These are phyloP conservation scores for Macrosiphum euphorbiae DNA, from an alignment of 2,888 invertebrate genomes.

Conservation along the genomic window DNA sequence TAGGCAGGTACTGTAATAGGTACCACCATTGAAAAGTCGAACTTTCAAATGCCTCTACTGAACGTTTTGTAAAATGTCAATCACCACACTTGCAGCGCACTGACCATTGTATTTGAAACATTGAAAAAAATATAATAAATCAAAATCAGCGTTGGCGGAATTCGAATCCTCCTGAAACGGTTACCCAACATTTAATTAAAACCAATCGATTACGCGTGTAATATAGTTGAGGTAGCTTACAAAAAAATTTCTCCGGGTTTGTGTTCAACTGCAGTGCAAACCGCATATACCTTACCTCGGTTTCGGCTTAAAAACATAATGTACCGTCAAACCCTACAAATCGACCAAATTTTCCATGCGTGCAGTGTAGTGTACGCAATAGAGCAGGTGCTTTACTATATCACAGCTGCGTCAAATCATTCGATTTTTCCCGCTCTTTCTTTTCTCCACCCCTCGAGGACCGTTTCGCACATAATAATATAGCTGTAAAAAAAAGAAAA, in stretches of 20 bases:
- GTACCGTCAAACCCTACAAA: background rate
- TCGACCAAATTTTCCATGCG: background rate
- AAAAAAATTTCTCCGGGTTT: background rate
- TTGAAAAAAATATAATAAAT: background rate
- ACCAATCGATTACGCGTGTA: background rate
- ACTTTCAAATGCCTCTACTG: background rate
- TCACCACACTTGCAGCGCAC: background rate
- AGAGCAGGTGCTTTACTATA: no score
- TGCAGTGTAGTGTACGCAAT: background rate
- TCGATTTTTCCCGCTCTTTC: background rate
- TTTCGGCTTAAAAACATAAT: background rate
- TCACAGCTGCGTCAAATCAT: background rate
- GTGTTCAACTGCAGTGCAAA: background rate
- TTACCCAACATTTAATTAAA: background rate
- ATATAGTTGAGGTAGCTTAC: background rate
- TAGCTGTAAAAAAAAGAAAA: no score
- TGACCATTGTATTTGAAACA: background rate
- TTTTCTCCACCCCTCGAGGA: background rate
- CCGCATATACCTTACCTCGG: background rate
- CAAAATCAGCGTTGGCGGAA: background rate
- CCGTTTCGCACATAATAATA: background rate
- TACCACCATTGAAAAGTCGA: background rate
- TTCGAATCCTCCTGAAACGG: background rate
- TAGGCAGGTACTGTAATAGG: background rate
- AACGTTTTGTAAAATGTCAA: background rate